Conservation (phyloP, 2,888 invertebrate genomes). For the Polydesmus complanatus region DNA sequence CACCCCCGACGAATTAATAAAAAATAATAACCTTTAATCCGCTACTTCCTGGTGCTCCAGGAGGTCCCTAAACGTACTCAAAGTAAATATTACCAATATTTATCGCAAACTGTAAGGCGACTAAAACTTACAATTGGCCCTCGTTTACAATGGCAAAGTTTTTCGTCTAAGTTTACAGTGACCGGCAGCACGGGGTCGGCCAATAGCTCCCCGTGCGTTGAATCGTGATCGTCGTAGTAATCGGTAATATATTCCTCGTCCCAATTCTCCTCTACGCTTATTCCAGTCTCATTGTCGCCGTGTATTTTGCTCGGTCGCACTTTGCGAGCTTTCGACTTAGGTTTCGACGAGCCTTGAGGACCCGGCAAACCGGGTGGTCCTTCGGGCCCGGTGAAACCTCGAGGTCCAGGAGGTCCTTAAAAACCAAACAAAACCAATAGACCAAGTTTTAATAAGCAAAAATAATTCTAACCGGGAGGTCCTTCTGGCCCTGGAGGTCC, state of each 20-base stretch:
- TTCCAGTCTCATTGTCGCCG: too few species aligned
- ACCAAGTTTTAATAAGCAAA: conserved; percentile 35
- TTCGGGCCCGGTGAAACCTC: conserved; percentile 24
- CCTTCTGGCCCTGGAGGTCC: conserved; percentile 40
- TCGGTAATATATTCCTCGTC: background rate
- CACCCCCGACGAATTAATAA: too few species aligned
- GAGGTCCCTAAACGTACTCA: conserved; percentile 41
- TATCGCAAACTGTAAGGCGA: too few species aligned
- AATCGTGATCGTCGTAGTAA: conserved; percentile 12
- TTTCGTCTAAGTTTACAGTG: conserved; percentile 8
- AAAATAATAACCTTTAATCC: conserved; percentile 35
- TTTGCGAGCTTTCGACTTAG: background rate
- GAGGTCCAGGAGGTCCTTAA: conserved; percentile 18
- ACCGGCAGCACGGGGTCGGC: conserved; percentile 6
- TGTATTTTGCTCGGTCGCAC: too few species aligned
- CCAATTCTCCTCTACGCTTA: background rate
- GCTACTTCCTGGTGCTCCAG: conserved; percentile 45
- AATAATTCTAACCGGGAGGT: conserved; percentile 33
- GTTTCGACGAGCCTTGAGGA: background rate
- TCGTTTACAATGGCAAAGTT: conserved; percentile 48
- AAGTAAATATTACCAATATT: too few species aligned
- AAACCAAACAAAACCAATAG: conserved; percentile 31
- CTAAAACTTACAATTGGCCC: conserved; percentile 47
- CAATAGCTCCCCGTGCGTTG: background rate
- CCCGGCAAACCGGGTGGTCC: conserved; percentile 20